phyloP scores from a whole-genome alignment of 2,113 vertebrate genomes.

The Benitochromis conjunctus region DNA sequence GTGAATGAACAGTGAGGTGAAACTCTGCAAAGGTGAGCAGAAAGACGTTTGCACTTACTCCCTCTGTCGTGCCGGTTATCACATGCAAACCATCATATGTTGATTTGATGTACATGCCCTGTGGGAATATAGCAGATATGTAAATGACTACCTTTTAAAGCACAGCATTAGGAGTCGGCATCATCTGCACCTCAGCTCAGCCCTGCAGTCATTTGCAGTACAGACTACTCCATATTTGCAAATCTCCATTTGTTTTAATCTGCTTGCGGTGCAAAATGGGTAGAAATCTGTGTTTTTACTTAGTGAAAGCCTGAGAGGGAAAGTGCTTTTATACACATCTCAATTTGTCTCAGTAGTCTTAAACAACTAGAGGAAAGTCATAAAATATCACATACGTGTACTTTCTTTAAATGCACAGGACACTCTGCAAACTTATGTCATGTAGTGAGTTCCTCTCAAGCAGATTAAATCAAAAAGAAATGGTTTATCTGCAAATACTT shows the following conservation, averaged over 20 bases:
- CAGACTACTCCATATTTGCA: not conserved
- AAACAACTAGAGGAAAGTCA: not conserved
- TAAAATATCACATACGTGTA: not conserved
- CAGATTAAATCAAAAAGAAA: slow-evolving; percentile 30
- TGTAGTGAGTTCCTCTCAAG: not conserved
- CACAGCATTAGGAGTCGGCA: not conserved
- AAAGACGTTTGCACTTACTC: slow-evolving; percentile 76
- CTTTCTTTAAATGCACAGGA: not conserved
- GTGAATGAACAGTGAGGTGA: not conserved
- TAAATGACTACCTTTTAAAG: not conserved
- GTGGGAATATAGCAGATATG: not conserved
- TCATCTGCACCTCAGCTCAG: not conserved
- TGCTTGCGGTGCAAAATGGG: not conserved
- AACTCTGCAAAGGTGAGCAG: not conserved
- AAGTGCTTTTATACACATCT: not conserved
- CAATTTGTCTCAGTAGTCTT: not conserved
- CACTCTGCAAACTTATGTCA: not conserved
- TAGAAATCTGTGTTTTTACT: not conserved
- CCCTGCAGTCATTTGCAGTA: not conserved
- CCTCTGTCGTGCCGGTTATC: slow-evolving; percentile 93
- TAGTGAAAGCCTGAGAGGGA: not conserved
- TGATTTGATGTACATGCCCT: slow-evolving; percentile 98
- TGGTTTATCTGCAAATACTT: slow-evolving; percentile 26
- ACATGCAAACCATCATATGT: slow-evolving; percentile 93
- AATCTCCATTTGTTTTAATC: slow-evolving; percentile 16